These are phyloP conservation scores for Lepus europaeus DNA, from an alignment of 2,113 vertebrate genomes.

Conservation along the genomic window DNA sequence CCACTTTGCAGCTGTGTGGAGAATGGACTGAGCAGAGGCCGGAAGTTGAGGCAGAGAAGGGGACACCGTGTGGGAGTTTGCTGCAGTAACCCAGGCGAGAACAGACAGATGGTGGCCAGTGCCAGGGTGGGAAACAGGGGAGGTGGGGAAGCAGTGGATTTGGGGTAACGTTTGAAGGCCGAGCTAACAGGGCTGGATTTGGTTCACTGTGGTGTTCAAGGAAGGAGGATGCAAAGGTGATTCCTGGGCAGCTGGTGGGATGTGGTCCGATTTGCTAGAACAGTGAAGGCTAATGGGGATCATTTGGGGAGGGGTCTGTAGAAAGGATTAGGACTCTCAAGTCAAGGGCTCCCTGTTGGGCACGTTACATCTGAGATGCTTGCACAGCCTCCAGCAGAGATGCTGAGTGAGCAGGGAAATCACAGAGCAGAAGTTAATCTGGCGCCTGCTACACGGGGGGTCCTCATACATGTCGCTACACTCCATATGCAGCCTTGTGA, in stretches of 20 bases:
- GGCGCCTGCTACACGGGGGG: not conserved
- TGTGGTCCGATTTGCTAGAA: not conserved
- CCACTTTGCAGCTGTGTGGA: not conserved
- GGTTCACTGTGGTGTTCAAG: not conserved
- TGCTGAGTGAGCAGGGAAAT: not conserved
- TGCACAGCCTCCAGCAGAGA: not conserved
- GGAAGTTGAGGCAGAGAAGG: not conserved
- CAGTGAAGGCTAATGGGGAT: not conserved
- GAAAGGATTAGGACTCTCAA: not conserved
- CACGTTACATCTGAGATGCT: not conserved
- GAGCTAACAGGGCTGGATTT: not conserved
- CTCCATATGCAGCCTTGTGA: not conserved
- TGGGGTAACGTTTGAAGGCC: not conserved
- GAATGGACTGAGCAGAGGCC: not conserved
- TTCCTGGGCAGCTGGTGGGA: not conserved
- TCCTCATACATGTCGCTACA: not conserved
- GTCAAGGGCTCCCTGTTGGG: not conserved
- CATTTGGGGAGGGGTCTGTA: not conserved
- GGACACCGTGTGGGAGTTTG: not conserved
- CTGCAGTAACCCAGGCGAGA: not conserved
- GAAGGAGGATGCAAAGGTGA: not conserved
- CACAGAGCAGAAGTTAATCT: not conserved
- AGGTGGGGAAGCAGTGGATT: too few species aligned
- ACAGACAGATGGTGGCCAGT: too few species aligned
- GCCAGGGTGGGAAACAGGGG: rapidly evolving